Evolutionary conservation across 2,888 invertebrate genomes (phyloP).

Genomic region (Marronus borbonicus): DNA sequence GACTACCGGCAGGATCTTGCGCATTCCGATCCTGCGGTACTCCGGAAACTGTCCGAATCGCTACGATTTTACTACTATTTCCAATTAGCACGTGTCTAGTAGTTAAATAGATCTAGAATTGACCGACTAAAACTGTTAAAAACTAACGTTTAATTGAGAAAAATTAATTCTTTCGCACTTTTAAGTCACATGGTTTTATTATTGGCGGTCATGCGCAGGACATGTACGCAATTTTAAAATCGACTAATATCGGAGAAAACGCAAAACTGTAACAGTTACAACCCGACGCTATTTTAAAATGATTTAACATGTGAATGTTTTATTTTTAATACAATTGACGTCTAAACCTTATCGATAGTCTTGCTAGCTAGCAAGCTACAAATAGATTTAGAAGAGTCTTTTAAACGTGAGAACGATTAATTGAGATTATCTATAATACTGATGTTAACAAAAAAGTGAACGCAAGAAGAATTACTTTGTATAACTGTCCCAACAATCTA

Average conservation of each 20-base stretch:
- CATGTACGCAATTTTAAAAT: slow-evolving; percentile 45
- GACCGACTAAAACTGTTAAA: slow-evolving; percentile 26
- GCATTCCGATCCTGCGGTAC: slow-evolving; percentile 51
- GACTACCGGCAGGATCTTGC: slow-evolving; percentile 53
- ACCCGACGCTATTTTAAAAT: slow-evolving; percentile 58
- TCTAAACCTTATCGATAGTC: slow-evolving; percentile 61
- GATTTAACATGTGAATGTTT: slow-evolving; percentile 63
- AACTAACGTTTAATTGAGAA: slow-evolving; percentile 48
- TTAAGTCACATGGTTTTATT: slow-evolving; percentile 60
- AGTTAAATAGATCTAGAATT: slow-evolving; percentile 26
- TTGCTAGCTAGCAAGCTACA: slow-evolving; percentile 53
- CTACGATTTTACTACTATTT: slow-evolving; percentile 15
- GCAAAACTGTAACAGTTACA: slow-evolving; percentile 46
- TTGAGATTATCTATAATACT: not conserved
- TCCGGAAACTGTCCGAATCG: slow-evolving; percentile 29
- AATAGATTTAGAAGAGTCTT: not conserved
- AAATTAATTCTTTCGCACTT: slow-evolving; percentile 53
- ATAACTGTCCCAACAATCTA: not conserved
- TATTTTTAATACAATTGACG: slow-evolving; percentile 65
- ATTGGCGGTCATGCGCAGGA: slow-evolving; percentile 55
- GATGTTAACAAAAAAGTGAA: not conserved
- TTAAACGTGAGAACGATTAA: not conserved
- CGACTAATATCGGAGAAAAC: slow-evolving; percentile 48
- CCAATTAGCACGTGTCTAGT: not conserved
- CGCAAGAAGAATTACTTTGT: not conserved